Percentiles rank a stretch among this genome's conserved stretches.
Conservation (phyloP, 2,113 vertebrate genomes). For the Prolemur simus region DNA sequence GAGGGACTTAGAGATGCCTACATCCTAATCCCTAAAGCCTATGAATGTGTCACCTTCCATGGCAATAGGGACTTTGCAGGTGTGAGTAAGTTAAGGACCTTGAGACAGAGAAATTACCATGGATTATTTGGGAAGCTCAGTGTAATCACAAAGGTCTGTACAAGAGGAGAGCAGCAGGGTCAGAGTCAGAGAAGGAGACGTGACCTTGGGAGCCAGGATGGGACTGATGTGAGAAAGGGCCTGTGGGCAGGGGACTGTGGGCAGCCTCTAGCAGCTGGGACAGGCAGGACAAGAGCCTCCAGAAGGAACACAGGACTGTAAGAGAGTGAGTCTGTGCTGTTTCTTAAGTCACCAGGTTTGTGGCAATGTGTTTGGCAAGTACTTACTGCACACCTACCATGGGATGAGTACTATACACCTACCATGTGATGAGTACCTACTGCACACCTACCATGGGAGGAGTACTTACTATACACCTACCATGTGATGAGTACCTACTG, state of each 20-base stretch:
- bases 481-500: not conserved
- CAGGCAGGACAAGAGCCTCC: not conserved
- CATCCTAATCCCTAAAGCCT: not conserved
- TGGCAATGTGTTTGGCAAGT: not conserved
- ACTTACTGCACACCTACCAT: not conserved
- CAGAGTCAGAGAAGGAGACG: not conserved
- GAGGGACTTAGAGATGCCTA: no score
- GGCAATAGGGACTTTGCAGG: not conserved
- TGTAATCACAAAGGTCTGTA: no score
- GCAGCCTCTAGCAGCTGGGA: not conserved
- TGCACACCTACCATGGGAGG: not conserved
- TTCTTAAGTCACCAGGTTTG: not conserved
- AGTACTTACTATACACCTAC: not conserved
- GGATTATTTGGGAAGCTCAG: no score
- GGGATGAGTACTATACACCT: not conserved
- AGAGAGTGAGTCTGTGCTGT: not conserved
- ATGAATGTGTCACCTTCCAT: no score
- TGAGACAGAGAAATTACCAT: not conserved
- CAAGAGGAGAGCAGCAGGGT: not conserved
- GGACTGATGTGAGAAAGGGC: not conserved
- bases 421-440: not conserved
- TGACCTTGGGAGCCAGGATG: not conserved
- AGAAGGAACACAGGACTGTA: not conserved
- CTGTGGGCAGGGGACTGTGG: rapidly evolving
- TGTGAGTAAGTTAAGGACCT: not conserved